Percentiles rank a stretch among this genome's conserved stretches.
These are phyloP conservation scores for Cyprinella venusta DNA, from an alignment of 2,797 vertebrate species.

Conservation along the genomic window DNA sequence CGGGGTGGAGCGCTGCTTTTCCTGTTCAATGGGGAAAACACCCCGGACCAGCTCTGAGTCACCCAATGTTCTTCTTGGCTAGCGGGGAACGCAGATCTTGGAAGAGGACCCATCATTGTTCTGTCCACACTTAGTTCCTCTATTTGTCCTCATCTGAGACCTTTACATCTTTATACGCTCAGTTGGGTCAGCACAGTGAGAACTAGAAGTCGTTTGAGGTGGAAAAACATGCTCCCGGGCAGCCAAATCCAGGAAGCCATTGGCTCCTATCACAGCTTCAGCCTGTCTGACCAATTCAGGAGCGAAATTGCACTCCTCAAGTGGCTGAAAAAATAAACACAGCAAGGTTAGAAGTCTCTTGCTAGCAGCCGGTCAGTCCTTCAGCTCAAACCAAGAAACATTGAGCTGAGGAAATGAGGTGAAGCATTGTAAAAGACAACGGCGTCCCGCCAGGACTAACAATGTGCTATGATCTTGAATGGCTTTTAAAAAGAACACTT, in stretches of 20 bases:
- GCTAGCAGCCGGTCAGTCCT: constrained; percentile 49
- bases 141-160: constrained; percentile 22
- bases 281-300: constrained; percentile 39
- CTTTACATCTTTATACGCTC: constrained; percentile 18
- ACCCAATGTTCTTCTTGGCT: constrained; percentile 54
- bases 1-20: constrained; percentile 25
- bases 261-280: constrained; percentile 11
- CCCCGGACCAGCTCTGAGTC: constrained; percentile 30
- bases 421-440: constrained; percentile 54
- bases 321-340: constrained; percentile 63
- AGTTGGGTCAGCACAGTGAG: constrained; percentile 45
- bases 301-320: constrained; percentile 53
- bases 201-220: background rate
- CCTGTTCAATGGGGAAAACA: constrained; percentile 19
- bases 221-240: constrained; percentile 37
- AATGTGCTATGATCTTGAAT: constrained; percentile 47
- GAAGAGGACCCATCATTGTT: constrained; percentile 45
- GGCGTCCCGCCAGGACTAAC: constrained; percentile 58
- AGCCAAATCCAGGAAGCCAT: constrained; percentile 41
- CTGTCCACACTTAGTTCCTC: constrained; percentile 31
- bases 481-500: constrained; percentile 14
- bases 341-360: constrained; percentile 58
- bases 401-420: constrained; percentile 56
- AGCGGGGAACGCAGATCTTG: constrained; percentile 39
- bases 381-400: constrained; percentile 37